These are phyloP conservation scores for Festucalex cinctus DNA, from an alignment of 2,113 vertebrate species.

Conservation along the genomic window DNA sequence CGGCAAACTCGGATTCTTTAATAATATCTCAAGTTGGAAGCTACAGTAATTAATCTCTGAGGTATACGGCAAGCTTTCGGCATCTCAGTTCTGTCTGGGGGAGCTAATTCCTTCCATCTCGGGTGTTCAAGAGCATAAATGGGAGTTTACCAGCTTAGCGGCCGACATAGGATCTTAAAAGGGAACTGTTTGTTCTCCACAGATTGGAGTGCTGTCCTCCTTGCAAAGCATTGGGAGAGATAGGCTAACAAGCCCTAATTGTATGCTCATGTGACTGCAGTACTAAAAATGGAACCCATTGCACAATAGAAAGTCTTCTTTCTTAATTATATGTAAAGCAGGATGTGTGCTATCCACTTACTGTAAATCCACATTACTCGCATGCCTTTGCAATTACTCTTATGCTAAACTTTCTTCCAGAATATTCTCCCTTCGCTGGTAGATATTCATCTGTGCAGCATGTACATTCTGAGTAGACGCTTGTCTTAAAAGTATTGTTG, in stretches of 20 bases:
- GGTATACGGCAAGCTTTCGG: constrained; percentile 63
- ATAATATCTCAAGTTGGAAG: constrained; percentile 69
- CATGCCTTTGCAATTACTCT: constrained; percentile 46
- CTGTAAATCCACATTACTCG: constrained; percentile 57
- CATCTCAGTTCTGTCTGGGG: constrained; percentile 54
- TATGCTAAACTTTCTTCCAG: constrained; percentile 41
- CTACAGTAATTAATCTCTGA: constrained; percentile 71
- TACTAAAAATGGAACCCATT: constrained; percentile 53
- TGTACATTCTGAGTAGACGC: constrained; percentile 49
- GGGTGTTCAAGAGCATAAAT: constrained; percentile 64
- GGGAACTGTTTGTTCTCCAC: constrained; percentile 62
- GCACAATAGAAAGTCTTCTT: constrained; percentile 36
- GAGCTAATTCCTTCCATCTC: constrained; percentile 69
- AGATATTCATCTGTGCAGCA: constrained; percentile 63
- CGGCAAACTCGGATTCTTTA: constrained; percentile 56
- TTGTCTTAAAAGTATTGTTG: constrained; percentile 48
- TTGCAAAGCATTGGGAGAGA: constrained; percentile 42
- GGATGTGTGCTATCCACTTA: constrained; percentile 47
- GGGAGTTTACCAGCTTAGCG: constrained; percentile 72
- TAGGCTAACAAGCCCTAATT: constrained; percentile 61
- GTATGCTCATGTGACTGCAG: constrained; percentile 51
- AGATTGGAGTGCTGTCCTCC: constrained; percentile 67
- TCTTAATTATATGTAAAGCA: constrained; percentile 55
- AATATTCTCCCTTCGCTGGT: constrained; percentile 29
- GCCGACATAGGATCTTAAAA: constrained; percentile 64